Evolutionary conservation across 2,797 vertebrate species (phyloP).

Genomic region (Austrolebias charrua): DNA sequence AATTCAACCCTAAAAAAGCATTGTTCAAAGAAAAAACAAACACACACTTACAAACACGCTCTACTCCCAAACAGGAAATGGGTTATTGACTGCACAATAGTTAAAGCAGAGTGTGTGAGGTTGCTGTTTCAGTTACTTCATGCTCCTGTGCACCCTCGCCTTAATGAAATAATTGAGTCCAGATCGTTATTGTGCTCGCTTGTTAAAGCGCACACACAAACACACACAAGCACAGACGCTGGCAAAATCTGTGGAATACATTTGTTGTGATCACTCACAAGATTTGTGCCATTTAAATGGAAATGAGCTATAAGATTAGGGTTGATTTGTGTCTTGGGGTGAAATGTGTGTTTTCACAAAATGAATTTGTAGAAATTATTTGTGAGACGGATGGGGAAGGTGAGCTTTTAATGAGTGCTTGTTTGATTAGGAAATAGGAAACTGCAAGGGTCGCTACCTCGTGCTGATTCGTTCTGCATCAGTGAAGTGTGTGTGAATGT

Average conservation of each 20-base stretch:
- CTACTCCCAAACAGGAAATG: conserved; percentile 48
- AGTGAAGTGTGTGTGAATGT: conserved; percentile 45
- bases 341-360: conserved; percentile 64
- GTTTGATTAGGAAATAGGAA: conserved; percentile 84
- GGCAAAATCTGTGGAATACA: conserved; percentile 29
- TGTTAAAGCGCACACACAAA: conserved; percentile 30
- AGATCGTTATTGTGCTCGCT: conserved; percentile 55
- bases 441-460: conserved; percentile 51
- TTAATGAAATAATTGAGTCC: conserved; percentile 77
- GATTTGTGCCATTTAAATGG: conserved; percentile 76
- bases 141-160: conserved; percentile 51
- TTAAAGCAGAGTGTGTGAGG: conserved; percentile 61
- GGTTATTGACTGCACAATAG: conserved; percentile 68
- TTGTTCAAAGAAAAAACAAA: conserved; percentile 47
- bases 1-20: conserved; percentile 55
- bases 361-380: conserved; percentile 73
- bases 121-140: conserved; percentile 71
- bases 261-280: conserved; percentile 70
- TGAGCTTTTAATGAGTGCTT: conserved; percentile 69
- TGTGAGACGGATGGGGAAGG: conserved; percentile 41
- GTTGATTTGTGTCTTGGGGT: conserved; percentile 62
- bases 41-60: conserved; percentile 24
- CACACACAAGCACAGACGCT: conserved; percentile 18
- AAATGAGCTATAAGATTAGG: conserved; percentile 78
- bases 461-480: conserved; percentile 60